Evolutionary conservation across 1,140 invertebrate genomes (phyloP).

Genomic region (Saxidomus purpurata): DNA sequence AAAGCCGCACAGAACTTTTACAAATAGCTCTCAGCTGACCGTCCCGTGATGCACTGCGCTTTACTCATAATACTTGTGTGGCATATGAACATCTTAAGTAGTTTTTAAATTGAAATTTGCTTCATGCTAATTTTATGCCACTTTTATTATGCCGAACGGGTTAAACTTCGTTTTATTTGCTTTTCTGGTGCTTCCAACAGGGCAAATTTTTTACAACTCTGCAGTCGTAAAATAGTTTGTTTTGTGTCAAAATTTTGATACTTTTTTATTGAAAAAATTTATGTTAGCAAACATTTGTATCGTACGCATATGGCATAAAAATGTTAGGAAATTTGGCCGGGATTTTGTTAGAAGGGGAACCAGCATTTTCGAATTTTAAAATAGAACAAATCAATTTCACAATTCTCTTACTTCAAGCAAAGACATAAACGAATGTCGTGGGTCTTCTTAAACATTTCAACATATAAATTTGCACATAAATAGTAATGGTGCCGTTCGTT

Average conservation of each 20-base stretch:
- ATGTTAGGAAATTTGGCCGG: no score
- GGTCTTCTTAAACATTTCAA: no score
- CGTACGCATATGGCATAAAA: no score
- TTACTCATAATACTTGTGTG: slow-evolving; percentile 28
- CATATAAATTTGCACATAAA: no score
- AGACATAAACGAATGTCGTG: no score
- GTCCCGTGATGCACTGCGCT: slow-evolving; percentile 33
- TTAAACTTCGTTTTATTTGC: slow-evolving; percentile 57
- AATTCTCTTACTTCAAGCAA: no score
- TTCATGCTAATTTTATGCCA: slow-evolving; percentile 59
- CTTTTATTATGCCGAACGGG: slow-evolving; percentile 51
- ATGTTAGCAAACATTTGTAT: neutral
- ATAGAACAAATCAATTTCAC: no score
- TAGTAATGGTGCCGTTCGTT: no score
- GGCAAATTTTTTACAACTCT: slow-evolving; percentile 12
- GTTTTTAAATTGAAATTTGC: slow-evolving; percentile 66
- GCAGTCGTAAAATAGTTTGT: slow-evolving; percentile 32
- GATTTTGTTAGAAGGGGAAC: no score
- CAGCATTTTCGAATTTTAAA: no score
- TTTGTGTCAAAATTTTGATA: slow-evolving; percentile 19
- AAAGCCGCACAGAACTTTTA: slow-evolving; percentile 14
- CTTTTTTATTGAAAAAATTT: neutral
- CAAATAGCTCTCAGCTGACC: slow-evolving; percentile 51
- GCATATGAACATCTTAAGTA: slow-evolving; percentile 49
- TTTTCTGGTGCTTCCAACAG: neutral